These are phyloP conservation scores for Polypterus senegalus DNA, from an alignment of 2,113 vertebrate species.

Conservation along the genomic window DNA sequence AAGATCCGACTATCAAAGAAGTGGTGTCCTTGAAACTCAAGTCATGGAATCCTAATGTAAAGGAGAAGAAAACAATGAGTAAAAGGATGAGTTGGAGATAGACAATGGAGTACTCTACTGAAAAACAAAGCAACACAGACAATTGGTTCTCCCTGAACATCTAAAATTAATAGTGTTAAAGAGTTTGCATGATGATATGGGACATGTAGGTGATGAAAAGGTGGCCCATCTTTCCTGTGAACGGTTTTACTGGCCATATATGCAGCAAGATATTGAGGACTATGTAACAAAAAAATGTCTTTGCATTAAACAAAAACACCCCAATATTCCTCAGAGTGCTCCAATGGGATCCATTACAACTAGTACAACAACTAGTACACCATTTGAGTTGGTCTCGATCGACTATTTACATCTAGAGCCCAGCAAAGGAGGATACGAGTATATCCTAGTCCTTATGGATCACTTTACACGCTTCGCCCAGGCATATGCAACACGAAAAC, in stretches of 20 bases:
- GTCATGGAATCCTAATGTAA: too few species aligned
- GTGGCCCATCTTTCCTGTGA: conserved; percentile 4
- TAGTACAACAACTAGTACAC: conserved; percentile 3
- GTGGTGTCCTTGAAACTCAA: too few species aligned
- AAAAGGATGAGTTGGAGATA: too few species aligned
- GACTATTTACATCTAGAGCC: conserved; percentile 11
- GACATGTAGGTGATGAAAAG: conserved; percentile 13
- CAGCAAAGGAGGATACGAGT: not conserved
- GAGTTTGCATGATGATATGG: conserved; percentile 9
- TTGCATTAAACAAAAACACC: not conserved
- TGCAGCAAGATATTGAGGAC: not conserved
- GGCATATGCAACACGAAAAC: not conserved
- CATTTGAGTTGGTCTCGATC: conserved; percentile 13
- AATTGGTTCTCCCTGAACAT: not conserved
- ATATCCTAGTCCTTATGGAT: conserved; percentile 9
- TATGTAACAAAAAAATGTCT: not conserved
- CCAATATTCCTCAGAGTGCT: not conserved
- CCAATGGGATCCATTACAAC: not conserved
- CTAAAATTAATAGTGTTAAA: not conserved
- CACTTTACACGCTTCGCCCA: conserved; percentile 5
- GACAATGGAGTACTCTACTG: conserved; percentile 2
- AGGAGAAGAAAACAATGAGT: too few species aligned
- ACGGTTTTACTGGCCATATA: conserved; percentile 6
- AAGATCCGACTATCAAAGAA: too few species aligned
- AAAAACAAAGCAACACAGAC: conserved; percentile 1